Percentiles rank a stretch among this genome's conserved stretches.
Conservation (phyloP, 2,797 vertebrate genomes). For the Enteromius fasciolatus region DNA sequence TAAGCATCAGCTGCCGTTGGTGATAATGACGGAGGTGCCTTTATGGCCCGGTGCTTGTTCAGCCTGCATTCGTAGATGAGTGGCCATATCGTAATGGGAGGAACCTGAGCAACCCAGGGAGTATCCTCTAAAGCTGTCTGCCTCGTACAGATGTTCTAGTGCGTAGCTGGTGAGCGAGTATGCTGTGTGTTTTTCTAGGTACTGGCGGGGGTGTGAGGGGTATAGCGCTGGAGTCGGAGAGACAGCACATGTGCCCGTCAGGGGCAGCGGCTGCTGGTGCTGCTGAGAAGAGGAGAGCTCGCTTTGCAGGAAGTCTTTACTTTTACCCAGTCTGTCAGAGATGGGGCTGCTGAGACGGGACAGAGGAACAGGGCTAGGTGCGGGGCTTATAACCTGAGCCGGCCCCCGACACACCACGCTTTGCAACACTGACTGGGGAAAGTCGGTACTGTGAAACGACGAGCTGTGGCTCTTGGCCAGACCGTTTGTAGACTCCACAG, state of each 20-base stretch:
- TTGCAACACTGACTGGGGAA: slow-evolving; percentile 79
- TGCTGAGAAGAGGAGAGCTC: slow-evolving; percentile 84
- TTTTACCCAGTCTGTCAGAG: slow-evolving; percentile 86
- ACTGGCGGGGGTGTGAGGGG: slow-evolving; percentile 79
- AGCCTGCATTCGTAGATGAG: slow-evolving; percentile 89
- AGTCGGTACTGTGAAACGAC: slow-evolving; percentile 81
- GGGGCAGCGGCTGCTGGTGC: slow-evolving; percentile 78
- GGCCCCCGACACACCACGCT: slow-evolving; percentile 81
- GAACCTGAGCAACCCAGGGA: slow-evolving; percentile 84
- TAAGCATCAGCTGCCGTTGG: slow-evolving; percentile 91
- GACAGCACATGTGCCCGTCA: slow-evolving; percentile 60
- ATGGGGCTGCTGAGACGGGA: slow-evolving; percentile 89
- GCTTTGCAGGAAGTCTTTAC: slow-evolving; percentile 89
- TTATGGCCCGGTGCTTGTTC: slow-evolving; percentile 90
- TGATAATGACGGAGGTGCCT: slow-evolving; percentile 96
- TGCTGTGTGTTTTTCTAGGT: slow-evolving; percentile 89
- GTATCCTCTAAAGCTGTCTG: slow-evolving; percentile 89
- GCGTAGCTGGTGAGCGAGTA: slow-evolving; percentile 92
- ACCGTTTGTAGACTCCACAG: slow-evolving; percentile 83
- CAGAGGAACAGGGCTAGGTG: slow-evolving; percentile 82
- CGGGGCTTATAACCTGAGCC: slow-evolving; percentile 80
- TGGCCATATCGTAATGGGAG: slow-evolving; percentile 86
- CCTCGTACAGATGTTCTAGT: slow-evolving; percentile 92
- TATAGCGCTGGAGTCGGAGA: slow-evolving; percentile 83
- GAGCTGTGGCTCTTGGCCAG: slow-evolving; percentile 83